Percentiles rank a stretch among this genome's conserved stretches.
Conservation (phyloP, 1,140 invertebrate genomes). For the Berghia stephanieae region DNA sequence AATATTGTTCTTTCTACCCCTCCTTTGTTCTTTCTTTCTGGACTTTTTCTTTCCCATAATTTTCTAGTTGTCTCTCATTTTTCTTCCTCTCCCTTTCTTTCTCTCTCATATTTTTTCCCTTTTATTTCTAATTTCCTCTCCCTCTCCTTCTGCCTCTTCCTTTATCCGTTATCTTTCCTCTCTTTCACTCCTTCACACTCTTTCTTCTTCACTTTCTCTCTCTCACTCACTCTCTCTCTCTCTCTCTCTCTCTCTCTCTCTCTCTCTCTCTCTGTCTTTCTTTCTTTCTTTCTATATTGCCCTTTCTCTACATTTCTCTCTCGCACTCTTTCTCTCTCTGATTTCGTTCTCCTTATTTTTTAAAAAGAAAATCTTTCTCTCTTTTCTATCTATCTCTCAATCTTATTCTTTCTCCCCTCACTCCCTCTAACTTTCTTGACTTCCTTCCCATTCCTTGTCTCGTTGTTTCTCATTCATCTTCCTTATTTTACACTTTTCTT, state of each 20-base stretch:
- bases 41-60: not conserved
- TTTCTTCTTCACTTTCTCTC: too few relatives aligned
- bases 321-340: not conserved
- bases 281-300: too few relatives aligned
- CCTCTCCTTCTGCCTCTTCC: too few relatives aligned
- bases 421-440: not conserved
- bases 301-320: too few relatives aligned
- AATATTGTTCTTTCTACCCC: not conserved
- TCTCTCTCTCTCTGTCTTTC: too few relatives aligned
- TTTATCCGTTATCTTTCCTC: too few relatives aligned
- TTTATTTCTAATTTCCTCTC: too few relatives aligned
- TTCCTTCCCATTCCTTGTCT: not conserved
- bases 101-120: not conserved
- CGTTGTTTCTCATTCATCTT: not conserved
- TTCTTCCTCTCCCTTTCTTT: not conserved
- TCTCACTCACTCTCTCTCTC: slow-evolving; percentile 13
- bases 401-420: not conserved
- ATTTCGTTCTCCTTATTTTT: not conserved
- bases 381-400: not conserved
- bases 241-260: too few relatives aligned
- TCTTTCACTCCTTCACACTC: too few relatives aligned
- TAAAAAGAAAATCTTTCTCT: not conserved
- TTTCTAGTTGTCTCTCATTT: not conserved
- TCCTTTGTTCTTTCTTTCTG: not conserved
- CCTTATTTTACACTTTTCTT: too few relatives aligned